Percentiles rank a stretch among this genome's conserved stretches.
phyloP scores from a whole-genome alignment of 2,888 invertebrate genomes.

The Rhogogaster chlorosoma region DNA sequence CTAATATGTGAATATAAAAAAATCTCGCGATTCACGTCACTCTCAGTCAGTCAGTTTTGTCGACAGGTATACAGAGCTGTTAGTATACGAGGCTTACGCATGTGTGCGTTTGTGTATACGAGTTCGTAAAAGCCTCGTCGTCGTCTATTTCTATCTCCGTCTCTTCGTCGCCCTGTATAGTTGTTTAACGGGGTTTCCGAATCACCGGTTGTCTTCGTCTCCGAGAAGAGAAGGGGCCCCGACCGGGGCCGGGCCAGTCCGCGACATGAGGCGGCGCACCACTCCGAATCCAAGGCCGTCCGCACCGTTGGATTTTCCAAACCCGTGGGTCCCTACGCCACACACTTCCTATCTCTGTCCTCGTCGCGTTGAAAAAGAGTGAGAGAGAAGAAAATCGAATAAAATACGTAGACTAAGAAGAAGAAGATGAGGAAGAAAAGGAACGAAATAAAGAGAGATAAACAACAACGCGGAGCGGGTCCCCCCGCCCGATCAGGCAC shows the following conservation, averaged over 20 bases:
- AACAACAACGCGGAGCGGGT: not conserved
- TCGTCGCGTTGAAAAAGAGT: conserved; percentile 54
- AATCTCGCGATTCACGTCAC: not conserved
- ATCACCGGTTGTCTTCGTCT: not conserved
- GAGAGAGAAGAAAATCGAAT: not conserved
- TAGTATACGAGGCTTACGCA: not conserved
- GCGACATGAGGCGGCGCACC: not conserved
- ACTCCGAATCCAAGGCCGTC: conserved; percentile 69
- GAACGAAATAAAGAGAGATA: not conserved
- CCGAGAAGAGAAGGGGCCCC: conserved; percentile 40
- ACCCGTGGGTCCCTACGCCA: conserved; percentile 63
- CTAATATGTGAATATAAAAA: too few relatives aligned
- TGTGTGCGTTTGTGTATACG: not conserved
- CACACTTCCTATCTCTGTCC: conserved; percentile 72
- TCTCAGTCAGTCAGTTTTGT: conserved; percentile 3
- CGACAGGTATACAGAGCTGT: not conserved
- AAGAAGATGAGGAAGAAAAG: not conserved
- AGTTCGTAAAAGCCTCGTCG: not conserved
- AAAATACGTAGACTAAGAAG: not conserved
- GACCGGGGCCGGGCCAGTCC: not conserved
- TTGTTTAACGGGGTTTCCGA: conserved; percentile 65
- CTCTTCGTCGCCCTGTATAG: conserved; percentile 62
- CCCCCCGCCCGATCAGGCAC: not conserved
- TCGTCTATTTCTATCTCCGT: not conserved
- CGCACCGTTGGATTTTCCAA: conserved; percentile 71